phyloP scores from a whole-genome alignment of 2,797 vertebrate species.

The Alosa sapidissima region DNA sequence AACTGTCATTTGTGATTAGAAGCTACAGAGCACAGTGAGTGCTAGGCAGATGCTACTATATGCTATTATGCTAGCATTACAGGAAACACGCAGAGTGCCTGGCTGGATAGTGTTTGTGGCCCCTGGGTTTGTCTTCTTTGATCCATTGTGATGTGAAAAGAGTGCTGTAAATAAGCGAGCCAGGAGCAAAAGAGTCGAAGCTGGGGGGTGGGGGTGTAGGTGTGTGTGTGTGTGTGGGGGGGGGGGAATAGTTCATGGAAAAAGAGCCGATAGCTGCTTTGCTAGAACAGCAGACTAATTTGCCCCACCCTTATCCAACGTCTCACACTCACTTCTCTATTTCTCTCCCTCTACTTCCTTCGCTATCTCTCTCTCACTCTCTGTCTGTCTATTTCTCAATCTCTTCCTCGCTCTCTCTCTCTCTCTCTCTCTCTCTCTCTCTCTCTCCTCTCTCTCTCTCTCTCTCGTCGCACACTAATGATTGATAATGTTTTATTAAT shows the following conservation, averaged over 20 bases:
- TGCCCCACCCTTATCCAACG: not conserved
- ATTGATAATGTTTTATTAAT: conserved; percentile 83
- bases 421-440: not conserved
- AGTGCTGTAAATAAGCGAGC: not conserved
- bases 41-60: not conserved
- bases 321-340: not conserved
- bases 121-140: not conserved
- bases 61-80: not conserved
- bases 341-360: not conserved
- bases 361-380: not conserved
- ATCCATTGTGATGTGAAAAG: not conserved
- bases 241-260: not conserved
- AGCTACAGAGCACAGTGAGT: not conserved
- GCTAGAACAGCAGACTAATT: not conserved
- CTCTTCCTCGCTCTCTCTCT: not conserved
- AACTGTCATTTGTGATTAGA: not conserved
- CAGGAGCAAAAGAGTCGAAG: not conserved
- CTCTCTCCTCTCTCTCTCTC: not conserved
- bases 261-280: not conserved
- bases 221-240: not conserved
- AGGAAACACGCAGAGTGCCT: not conserved
- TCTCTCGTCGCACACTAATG: conserved; percentile 66
- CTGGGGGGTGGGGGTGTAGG: not conserved
- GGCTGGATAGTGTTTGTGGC: not conserved
- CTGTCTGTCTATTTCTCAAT: not conserved